Conservation (phyloP, 2,113 vertebrate genomes). For the Pseudonaja textilis region DNA sequence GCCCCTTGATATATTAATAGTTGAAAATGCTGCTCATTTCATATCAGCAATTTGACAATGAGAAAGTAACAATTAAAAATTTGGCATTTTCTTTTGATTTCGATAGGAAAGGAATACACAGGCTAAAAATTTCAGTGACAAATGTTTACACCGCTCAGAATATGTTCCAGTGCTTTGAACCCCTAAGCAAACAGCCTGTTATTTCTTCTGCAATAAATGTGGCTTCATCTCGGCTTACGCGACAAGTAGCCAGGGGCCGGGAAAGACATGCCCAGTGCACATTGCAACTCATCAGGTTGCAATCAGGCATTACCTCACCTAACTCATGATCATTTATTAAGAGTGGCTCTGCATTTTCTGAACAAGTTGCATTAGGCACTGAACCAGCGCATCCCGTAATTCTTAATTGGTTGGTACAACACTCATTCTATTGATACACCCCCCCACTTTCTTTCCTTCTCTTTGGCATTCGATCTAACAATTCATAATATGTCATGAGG, state of each 20-base stretch:
- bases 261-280: not conserved
- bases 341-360: not conserved
- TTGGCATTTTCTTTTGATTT: not conserved
- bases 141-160: not conserved
- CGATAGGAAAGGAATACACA: not conserved
- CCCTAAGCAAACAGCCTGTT: not conserved
- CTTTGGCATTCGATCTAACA: not conserved
- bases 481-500: not conserved
- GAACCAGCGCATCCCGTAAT: not conserved
- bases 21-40: not conserved
- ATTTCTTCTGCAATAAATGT: not conserved
- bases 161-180: not conserved
- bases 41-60: not conserved
- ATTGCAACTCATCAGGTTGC: not conserved
- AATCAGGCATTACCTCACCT: not conserved
- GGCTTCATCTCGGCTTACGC: not conserved
- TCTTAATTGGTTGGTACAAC: conserved; percentile 4
- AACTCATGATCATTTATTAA: not conserved
- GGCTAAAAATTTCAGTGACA: not conserved
- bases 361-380: not conserved
- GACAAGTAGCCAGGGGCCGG: not conserved
- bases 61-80: not conserved
- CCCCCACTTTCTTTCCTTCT: rapidly evolving
- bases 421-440: not conserved
- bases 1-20: not conserved